phyloP scores from a whole-genome alignment of 2,113 vertebrate species.

The Pteronura brasiliensis region DNA sequence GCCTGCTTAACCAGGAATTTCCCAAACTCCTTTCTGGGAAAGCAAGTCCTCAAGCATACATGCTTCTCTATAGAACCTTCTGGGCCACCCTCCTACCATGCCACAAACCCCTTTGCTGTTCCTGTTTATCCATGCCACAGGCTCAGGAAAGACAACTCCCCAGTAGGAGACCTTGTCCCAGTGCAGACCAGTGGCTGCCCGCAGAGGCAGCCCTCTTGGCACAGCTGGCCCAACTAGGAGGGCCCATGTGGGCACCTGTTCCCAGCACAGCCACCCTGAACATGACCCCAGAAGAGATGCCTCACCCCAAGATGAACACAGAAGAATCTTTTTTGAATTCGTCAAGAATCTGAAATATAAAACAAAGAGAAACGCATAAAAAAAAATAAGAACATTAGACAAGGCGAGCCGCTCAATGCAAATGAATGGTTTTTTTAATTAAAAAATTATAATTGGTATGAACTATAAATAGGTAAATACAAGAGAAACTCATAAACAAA shows the following conservation, averaged over 20 bases:
- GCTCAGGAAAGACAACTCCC: neutral
- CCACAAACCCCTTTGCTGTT: neutral
- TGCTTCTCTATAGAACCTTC: neutral
- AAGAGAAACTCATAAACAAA: neutral
- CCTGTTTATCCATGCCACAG: neutral
- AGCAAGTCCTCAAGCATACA: neutral
- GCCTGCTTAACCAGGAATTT: neutral
- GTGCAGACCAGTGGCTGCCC: neutral
- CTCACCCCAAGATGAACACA: conserved; percentile 96
- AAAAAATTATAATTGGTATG: neutral
- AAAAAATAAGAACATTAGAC: neutral
- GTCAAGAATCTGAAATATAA: conserved; percentile 90
- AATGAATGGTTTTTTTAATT: neutral
- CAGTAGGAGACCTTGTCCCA: neutral
- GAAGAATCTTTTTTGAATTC: conserved; percentile 96
- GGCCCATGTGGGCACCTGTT: fast-evolving
- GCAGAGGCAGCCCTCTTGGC: fast-evolving
- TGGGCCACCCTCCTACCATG: neutral
- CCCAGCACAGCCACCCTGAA: fast-evolving
- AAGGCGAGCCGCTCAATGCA: fast-evolving
- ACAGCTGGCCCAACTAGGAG: neutral
- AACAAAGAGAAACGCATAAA: conserved; percentile 4
- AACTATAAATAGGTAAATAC: neutral
- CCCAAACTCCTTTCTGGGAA: neutral
- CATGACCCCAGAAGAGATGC: neutral